Percentiles rank a stretch among this genome's conserved stretches.
These are phyloP conservation scores for Drosophila athabasca DNA, from an alignment of 1,140 invertebrate species.

Conservation along the genomic window DNA sequence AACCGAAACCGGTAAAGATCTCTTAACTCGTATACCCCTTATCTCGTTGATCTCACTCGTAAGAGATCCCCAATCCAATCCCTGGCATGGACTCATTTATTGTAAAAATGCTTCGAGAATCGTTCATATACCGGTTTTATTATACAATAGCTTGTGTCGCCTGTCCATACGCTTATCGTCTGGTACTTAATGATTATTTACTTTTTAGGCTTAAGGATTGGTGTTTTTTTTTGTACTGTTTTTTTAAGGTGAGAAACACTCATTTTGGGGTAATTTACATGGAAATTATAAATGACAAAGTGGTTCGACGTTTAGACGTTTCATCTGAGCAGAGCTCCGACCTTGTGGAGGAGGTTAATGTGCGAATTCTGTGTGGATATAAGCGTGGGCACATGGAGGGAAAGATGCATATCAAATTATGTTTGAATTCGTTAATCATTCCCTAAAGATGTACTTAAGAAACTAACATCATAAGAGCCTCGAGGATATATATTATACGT, in stretches of 20 bases:
- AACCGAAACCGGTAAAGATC: constrained; percentile 63
- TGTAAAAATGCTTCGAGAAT: constrained; percentile 28
- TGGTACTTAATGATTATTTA: constrained; percentile 36
- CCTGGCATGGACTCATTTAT: constrained; percentile 41
- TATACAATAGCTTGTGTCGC: constrained; percentile 42
- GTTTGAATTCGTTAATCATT: no score
- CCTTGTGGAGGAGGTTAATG: constrained; percentile 22
- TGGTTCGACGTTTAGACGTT: constrained; percentile 27
- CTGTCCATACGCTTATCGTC: constrained; percentile 16
- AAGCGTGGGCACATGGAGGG: no score
- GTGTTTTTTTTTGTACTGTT: constrained; percentile 2
- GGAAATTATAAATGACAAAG: constrained; percentile 54
- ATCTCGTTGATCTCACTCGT: constrained; percentile 4
- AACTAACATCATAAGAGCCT: no score
- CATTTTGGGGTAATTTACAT: constrained; percentile 31
- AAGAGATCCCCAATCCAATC: neutral
- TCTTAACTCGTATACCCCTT: constrained; percentile 11
- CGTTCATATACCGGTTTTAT: constrained; percentile 45
- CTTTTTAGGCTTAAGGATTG: constrained; percentile 26
- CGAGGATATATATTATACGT: no score
- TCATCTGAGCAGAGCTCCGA: constrained; percentile 11
- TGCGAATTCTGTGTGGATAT: neutral
- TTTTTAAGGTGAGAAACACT: constrained; percentile 17
- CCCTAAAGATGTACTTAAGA: no score
- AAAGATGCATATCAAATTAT: no score